Percentiles rank a stretch among this genome's conserved stretches.
Evolutionary conservation across 2,888 invertebrate genomes (phyloP).

Genomic region (Stenchaetothrips biformis): DNA sequence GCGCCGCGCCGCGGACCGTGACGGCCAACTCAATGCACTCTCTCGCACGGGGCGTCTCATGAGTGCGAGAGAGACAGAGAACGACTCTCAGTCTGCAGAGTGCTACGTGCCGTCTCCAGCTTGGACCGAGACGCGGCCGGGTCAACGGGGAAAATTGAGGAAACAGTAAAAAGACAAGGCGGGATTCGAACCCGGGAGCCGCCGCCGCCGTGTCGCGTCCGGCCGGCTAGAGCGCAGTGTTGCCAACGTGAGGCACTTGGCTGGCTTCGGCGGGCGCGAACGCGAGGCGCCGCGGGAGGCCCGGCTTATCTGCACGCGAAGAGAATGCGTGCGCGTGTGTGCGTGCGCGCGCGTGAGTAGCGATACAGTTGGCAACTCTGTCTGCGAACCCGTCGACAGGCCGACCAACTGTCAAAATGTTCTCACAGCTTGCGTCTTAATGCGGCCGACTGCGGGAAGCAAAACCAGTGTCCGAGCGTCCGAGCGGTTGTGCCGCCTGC

Average conservation of each 20-base stretch:
- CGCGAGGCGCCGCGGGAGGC: constrained; percentile 4
- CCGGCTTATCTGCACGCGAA: constrained; percentile 11
- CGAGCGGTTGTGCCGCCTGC: neutral
- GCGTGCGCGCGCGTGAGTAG: neutral
- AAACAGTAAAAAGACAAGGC: neutral
- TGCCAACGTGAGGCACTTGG: neutral
- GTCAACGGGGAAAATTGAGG: neutral
- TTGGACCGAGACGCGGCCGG: neutral
- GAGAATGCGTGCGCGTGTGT: neutral
- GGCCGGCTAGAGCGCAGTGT: neutral
- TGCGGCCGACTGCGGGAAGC: neutral
- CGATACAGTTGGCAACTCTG: neutral
- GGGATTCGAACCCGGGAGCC: neutral
- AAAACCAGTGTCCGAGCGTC: neutral
- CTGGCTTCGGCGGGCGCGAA: neutral
- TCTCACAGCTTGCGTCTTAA: constrained; percentile 1
- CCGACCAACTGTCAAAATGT: constrained; percentile 15
- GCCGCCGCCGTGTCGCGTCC: neutral
- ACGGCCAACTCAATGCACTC: neutral
- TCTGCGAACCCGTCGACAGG: constrained; percentile 13
- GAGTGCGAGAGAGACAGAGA: too few relatives aligned
- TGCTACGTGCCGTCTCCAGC: too few relatives aligned
- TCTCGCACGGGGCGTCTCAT: too few relatives aligned
- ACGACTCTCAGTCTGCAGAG: too few relatives aligned
- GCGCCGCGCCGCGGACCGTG: neutral